These are phyloP conservation scores for Pachymerium ferrugineum DNA, from an alignment of 2,888 invertebrate genomes.

Conservation along the genomic window DNA sequence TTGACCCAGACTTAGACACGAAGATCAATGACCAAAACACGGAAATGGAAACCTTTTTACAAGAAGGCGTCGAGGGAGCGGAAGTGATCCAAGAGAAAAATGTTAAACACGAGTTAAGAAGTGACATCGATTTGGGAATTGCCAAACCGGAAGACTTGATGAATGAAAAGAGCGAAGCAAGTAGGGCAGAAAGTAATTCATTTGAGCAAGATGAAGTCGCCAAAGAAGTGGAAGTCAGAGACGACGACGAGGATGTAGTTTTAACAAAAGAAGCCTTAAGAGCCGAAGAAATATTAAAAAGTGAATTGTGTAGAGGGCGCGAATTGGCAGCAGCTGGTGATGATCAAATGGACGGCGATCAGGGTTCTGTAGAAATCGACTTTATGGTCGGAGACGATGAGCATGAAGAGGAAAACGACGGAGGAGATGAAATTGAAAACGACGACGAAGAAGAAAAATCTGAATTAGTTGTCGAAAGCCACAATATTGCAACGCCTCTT, in stretches of 20 bases:
- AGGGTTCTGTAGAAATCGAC: conserved; percentile 8
- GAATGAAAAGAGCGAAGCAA: neutral
- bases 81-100: neutral
- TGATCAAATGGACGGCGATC: conserved; percentile 11
- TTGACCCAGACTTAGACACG: neutral
- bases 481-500: neutral
- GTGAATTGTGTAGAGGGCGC: neutral
- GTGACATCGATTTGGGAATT: neutral
- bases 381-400: neutral
- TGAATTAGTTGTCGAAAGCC: neutral
- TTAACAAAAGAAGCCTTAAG: neutral
- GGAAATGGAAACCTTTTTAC: neutral
- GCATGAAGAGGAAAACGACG: neutral
- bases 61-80: neutral
- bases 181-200: neutral
- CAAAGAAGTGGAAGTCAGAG: neutral
- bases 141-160: neutral
- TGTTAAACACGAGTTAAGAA: neutral
- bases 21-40: neutral
- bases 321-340: conserved; percentile 24
- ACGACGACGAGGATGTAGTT: neutral
- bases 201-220: neutral
- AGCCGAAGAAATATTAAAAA: neutral
- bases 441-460: neutral
- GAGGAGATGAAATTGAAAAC: neutral